These are phyloP conservation scores for Eulemur rufifrons DNA, from an alignment of 2,113 vertebrate genomes.

Conservation along the genomic window DNA sequence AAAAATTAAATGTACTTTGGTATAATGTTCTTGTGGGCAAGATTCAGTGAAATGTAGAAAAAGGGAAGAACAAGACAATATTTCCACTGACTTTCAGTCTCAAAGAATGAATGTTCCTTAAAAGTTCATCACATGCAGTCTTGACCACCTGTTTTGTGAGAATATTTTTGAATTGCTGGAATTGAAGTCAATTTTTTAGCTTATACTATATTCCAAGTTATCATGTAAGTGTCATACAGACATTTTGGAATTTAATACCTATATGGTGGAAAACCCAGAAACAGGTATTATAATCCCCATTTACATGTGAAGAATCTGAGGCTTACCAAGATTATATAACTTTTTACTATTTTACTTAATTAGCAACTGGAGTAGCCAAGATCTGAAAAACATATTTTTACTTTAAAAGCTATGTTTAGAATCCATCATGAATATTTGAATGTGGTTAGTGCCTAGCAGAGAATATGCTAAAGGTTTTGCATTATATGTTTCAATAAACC, in stretches of 20 bases:
- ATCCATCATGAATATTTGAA: background rate
- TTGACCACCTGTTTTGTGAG: background rate
- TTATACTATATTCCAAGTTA: background rate
- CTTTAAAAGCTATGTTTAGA: background rate
- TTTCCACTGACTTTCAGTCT: background rate
- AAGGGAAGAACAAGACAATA: background rate
- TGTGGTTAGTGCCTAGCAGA: background rate
- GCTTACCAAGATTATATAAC: background rate
- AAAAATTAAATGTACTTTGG: background rate
- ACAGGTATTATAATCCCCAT: background rate
- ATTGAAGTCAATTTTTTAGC: background rate
- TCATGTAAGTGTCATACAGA: background rate
- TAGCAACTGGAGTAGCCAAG: background rate
- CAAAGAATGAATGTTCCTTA: background rate
- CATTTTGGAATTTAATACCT: background rate
- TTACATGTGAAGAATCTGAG: background rate
- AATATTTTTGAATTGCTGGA: background rate
- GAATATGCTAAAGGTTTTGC: background rate
- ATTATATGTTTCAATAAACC: background rate
- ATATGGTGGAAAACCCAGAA: background rate
- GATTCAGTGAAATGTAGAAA: background rate
- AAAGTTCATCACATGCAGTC: background rate
- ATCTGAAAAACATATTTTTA: background rate
- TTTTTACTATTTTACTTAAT: background rate
- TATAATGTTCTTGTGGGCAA: background rate